These are phyloP conservation scores for Podarcis cretensis DNA, from an alignment of 2,113 vertebrate genomes.

Conservation along the genomic window DNA sequence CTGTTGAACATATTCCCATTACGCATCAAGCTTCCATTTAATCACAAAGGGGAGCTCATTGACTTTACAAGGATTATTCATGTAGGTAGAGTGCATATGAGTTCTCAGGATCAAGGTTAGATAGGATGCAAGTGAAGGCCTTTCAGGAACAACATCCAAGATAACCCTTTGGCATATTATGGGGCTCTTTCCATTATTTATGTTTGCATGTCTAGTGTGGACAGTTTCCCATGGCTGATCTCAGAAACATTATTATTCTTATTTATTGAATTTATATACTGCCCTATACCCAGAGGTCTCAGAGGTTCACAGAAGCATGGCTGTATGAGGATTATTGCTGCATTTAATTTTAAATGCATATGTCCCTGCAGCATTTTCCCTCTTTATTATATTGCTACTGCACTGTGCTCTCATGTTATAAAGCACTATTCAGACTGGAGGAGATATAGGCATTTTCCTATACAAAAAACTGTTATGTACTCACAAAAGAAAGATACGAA, in stretches of 20 bases:
- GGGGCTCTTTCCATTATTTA: not conserved
- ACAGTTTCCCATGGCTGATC: fast-evolving
- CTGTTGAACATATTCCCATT: not conserved
- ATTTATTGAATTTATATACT: no score
- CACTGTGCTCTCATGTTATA: not conserved
- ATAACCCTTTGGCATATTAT: not conserved
- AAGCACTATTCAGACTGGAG: not conserved
- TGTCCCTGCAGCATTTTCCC: no score
- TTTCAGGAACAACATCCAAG: not conserved
- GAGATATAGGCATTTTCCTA: not conserved
- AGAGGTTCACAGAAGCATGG: not conserved
- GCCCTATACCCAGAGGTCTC: no score
- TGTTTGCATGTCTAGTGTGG: not conserved
- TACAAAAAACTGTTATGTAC: not conserved
- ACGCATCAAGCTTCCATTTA: not conserved
- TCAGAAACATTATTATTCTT: not conserved
- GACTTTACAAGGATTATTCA: not conserved
- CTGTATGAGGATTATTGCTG: not conserved
- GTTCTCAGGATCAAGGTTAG: not conserved
- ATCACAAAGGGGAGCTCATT: not conserved
- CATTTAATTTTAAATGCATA: not conserved
- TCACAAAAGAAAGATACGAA: not conserved
- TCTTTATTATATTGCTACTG: not conserved
- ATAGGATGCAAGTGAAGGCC: not conserved
- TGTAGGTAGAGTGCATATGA: not conserved